Evolutionary conservation across 2,113 vertebrate genomes (phyloP).

Genomic region (Sciurus niger): DNA sequence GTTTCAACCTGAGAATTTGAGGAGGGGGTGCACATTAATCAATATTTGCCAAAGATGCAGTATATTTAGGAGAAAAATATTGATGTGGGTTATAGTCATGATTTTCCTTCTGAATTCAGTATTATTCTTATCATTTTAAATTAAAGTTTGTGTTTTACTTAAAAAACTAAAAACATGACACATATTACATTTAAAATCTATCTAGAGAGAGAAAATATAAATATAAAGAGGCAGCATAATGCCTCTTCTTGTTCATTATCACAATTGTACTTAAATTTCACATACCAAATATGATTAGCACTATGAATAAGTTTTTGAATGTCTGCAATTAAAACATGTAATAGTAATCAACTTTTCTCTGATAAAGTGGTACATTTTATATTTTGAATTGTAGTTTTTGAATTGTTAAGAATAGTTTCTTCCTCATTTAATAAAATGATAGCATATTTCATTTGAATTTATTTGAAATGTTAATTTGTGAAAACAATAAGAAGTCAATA

Average conservation of each 20-base stretch:
- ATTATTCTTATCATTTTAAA: background rate
- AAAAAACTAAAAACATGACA: background rate
- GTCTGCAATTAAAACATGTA: background rate
- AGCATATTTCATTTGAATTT: background rate
- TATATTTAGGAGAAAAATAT: background rate
- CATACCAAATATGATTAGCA: background rate
- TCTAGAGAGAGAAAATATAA: background rate
- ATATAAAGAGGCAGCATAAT: background rate
- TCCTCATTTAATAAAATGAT: background rate
- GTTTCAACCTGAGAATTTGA: background rate
- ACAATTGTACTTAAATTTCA: constrained; percentile 1
- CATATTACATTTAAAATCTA: background rate
- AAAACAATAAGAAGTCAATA: background rate
- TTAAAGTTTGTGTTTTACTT: background rate
- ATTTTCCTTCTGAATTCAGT: background rate
- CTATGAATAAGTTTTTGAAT: background rate
- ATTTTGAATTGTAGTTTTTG: background rate
- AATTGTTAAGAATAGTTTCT: background rate
- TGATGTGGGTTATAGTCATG: background rate
- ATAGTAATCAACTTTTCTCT: background rate
- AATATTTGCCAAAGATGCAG: background rate
- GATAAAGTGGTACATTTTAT: background rate
- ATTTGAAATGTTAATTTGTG: constrained; percentile 29
- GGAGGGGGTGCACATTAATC: too few relatives aligned
- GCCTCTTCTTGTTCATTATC: background rate